phyloP scores from a whole-genome alignment of 2,113 vertebrate species.

The Clarias gariepinus region DNA sequence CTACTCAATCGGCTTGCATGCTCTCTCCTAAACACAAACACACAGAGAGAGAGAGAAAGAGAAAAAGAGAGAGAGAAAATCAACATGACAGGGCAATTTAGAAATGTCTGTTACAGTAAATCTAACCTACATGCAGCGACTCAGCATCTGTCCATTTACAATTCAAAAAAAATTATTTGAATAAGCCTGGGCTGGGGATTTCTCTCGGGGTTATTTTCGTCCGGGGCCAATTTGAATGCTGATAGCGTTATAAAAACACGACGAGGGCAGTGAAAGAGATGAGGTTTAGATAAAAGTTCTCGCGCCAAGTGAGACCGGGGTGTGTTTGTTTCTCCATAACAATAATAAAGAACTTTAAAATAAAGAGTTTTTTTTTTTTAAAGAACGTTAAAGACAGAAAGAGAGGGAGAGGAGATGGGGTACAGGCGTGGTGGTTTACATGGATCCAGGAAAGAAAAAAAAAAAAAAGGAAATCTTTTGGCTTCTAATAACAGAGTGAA shows the following conservation, averaged over 20 bases:
- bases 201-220: conserved; percentile 46
- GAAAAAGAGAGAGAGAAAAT: background rate
- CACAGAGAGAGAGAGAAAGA: background rate
- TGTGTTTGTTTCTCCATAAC: background rate
- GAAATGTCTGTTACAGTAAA: background rate
- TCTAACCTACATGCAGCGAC: background rate
- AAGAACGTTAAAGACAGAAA: background rate
- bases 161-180: conserved; percentile 54
- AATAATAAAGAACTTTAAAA: too few species aligned
- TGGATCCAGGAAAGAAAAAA: background rate
- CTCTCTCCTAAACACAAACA: conserved; percentile 32
- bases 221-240: conserved; percentile 46
- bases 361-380: too few species aligned
- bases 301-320: background rate
- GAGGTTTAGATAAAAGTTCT: too few species aligned
- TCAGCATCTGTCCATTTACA: conserved; percentile 34
- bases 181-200: conserved; percentile 50
- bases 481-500: too few species aligned
- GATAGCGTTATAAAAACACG: conserved; percentile 31
- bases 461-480: background rate
- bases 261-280: background rate
- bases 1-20: conserved; percentile 69
- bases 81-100: background rate
- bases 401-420: background rate
- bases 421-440: too few species aligned